Conservation (phyloP, 2,797 vertebrate genomes). For the Fringilla coelebs region DNA sequence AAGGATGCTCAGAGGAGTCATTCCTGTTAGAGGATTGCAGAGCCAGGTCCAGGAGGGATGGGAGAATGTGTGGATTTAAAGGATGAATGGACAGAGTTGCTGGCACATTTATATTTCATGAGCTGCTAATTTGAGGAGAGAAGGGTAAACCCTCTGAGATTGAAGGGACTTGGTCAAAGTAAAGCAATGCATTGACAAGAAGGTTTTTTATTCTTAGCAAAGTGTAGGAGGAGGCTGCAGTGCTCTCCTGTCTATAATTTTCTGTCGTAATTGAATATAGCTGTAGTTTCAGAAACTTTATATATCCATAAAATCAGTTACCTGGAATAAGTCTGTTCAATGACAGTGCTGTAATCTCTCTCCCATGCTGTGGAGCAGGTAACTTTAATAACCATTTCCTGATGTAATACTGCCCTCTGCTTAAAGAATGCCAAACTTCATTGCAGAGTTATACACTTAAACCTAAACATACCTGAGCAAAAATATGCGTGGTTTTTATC, state of each 20-base stretch:
- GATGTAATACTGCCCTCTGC: conserved; percentile 54
- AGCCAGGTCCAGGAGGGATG: neutral
- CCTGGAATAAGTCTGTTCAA: neutral
- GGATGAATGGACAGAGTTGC: neutral
- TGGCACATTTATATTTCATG: neutral
- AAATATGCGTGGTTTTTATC: neutral
- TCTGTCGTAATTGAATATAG: neutral
- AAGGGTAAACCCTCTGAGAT: neutral
- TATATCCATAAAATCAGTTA: neutral
- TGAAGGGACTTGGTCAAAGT: neutral
- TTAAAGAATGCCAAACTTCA: conserved; percentile 50
- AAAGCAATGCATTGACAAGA: neutral
- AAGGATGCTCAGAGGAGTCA: neutral
- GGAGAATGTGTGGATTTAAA: neutral
- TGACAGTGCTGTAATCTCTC: neutral
- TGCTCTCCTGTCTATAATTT: neutral
- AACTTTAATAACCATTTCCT: conserved; percentile 38
- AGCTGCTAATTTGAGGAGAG: neutral
- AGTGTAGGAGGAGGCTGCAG: neutral
- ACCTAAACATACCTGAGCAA: neutral
- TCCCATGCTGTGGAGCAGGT: neutral
- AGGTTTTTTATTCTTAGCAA: neutral
- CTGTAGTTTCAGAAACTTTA: neutral
- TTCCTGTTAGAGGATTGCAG: neutral
- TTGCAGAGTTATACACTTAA: neutral